These are phyloP conservation scores for Archips xylosteana DNA, from an alignment of 2,888 invertebrate genomes.

Conservation along the genomic window DNA sequence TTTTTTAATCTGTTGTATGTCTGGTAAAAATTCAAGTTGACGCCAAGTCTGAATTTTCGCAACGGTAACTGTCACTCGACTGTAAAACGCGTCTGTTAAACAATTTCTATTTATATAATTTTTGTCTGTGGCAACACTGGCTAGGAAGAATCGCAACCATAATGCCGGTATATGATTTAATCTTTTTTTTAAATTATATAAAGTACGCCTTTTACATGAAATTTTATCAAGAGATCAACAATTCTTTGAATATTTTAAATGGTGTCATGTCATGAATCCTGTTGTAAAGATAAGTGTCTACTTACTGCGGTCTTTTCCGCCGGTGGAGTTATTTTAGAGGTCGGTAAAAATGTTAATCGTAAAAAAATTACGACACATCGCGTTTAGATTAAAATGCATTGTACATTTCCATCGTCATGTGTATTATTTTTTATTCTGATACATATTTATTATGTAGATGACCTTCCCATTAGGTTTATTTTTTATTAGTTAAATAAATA, in stretches of 20 bases:
- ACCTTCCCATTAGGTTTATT: conserved; percentile 34
- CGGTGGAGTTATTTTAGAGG: not conserved
- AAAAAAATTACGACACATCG: not conserved
- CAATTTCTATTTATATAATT: no score
- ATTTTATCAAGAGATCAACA: no score
- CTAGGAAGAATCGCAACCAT: no score
- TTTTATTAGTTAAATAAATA: not conserved
- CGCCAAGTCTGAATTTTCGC: no score
- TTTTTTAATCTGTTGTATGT: no score
- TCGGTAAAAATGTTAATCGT: not conserved
- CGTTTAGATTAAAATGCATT: conserved; percentile 8
- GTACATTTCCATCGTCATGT: conserved; percentile 32
- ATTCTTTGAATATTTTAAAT: not conserved
- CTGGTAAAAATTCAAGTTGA: no score
- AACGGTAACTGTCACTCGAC: no score
- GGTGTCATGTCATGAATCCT: not conserved
- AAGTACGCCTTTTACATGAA: no score
- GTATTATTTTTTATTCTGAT: conserved; percentile 9
- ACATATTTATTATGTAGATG: conserved; percentile 20
- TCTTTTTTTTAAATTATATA: no score
- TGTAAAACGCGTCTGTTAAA: no score
- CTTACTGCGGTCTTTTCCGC: not conserved
- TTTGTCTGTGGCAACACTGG: no score
- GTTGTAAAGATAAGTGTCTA: not conserved
- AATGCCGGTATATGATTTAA: no score